Base-by-base conservation (phyloP, 2,113 vertebrate species). In the Poeciliopsis occidentalis region DNA sequence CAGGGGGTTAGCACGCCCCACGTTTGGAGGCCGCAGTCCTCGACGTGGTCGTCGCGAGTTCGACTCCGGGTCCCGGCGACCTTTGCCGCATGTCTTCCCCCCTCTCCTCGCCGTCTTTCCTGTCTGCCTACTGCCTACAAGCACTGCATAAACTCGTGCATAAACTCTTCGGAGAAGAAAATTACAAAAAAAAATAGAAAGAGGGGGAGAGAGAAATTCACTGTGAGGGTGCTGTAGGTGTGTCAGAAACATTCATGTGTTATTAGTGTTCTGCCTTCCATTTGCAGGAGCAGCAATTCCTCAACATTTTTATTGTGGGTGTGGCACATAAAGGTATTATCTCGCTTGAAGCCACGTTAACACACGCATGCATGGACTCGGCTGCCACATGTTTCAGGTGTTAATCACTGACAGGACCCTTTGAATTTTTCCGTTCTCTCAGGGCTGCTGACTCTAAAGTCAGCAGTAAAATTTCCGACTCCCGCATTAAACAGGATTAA, bases 231-330 rank as follows among this genome's bases (percentile, higher is more conserved):
- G 67, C 76, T 67, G 75, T 63, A 10, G 15, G 22, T 6, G 19
- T 17, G n/a, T 31, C 44, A 4, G 51, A 41, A 66, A 47, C 41
- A 61, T 63, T 64, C 4, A 37, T 34, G n/a, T 24, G 3, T 69
- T 65, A 4, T 26, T 4, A 8, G 29, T 22, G 51, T 69, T 1
- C 17, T 34, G 44, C 32, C 30, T 65, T 69, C 26, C 8, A 63
- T n/a, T 24, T 37, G 54, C 34, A 29, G 34, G 7, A 39, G 60
- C 71, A 69, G 72, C 2, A 57, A 30, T 54, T 47, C 26, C 29
- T 64, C 29, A 30, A 41, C 76, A 78, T 71, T 86, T 83, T 77
- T 75, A 68, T 64, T 65, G 11, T 0, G 69, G 85, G 81, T 0
- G 76, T 30, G 76, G 72, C 37, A 12, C 26, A 37, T 75, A 39